Conservation (phyloP, 2,113 vertebrate genomes). For the Periophthalmus modestus region DNA sequence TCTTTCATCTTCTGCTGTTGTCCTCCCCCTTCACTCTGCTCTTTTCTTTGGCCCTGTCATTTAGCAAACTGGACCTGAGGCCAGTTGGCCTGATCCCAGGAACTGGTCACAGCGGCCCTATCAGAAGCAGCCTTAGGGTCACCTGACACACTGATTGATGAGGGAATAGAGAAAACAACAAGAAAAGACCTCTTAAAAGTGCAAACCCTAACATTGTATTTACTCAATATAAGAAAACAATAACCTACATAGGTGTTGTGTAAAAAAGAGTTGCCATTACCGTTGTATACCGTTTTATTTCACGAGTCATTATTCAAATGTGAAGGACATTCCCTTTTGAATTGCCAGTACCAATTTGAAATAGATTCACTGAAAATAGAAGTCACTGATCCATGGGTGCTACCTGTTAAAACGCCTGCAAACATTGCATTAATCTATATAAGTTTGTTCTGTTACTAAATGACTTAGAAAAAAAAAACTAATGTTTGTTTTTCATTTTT, state of each 20-base stretch:
- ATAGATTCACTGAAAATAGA: not conserved
- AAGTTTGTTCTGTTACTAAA: not conserved
- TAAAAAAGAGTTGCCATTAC: not conserved
- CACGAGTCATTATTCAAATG: not conserved
- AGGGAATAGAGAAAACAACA: constrained; percentile 46
- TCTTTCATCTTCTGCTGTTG: constrained; percentile 40
- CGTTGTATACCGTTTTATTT: too few relatives aligned
- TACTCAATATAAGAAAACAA: not conserved
- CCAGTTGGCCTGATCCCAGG: constrained; percentile 74
- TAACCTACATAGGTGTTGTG: not conserved
- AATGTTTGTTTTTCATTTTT: not conserved
- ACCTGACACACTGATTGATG: constrained; percentile 64
- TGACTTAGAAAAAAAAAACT: too few relatives aligned
- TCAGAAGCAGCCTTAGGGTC: constrained; percentile 49
- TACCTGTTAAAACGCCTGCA: too few relatives aligned
- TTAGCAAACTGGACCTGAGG: constrained; percentile 56
- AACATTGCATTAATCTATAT: not conserved
- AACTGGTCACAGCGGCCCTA: constrained; percentile 61
- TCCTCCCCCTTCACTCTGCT: constrained; percentile 20
- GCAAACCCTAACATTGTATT: constrained; percentile 21
- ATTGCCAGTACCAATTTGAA: not conserved
- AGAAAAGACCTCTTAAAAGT: constrained; percentile 40
- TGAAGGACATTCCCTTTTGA: constrained; percentile 2
- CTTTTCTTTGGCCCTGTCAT: constrained; percentile 47
- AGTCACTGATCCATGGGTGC: not conserved